Evolutionary conservation across 2,113 vertebrate genomes (phyloP).

Genomic region (Dolichotis patagonum): DNA sequence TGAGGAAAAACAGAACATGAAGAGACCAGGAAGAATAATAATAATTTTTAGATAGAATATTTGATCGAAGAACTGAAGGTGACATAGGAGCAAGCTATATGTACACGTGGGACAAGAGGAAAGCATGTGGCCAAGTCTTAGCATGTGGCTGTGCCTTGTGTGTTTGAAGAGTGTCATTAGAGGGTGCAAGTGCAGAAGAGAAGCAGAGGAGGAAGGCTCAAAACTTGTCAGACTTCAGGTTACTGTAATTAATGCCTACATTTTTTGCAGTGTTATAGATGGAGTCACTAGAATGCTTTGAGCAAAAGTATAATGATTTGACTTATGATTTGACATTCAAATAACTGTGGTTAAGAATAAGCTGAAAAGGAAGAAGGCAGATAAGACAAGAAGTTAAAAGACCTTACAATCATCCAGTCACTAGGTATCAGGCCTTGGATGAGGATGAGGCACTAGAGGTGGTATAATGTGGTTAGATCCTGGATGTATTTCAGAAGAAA

Average conservation of each 20-base stretch:
- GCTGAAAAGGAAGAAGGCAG: background rate
- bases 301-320: background rate
- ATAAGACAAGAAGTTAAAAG: background rate
- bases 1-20: background rate
- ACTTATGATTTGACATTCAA: background rate
- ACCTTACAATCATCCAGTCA: background rate
- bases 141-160: background rate
- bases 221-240: background rate
- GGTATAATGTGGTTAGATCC: background rate
- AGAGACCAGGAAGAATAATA: background rate
- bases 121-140: background rate
- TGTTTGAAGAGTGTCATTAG: background rate
- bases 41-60: background rate
- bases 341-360: background rate
- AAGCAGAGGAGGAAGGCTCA: background rate
- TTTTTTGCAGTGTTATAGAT: background rate
- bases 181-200: no score
- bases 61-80: conserved; percentile 5
- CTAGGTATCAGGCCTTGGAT: background rate
- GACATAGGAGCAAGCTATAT: background rate
- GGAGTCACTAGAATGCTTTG: background rate
- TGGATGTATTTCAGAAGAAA: background rate
- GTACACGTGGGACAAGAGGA: background rate
- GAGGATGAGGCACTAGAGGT: background rate
- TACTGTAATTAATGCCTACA: background rate